Percentiles rank a stretch among this genome's conserved stretches.
These are phyloP conservation scores for Mamestra brassicae DNA, from an alignment of 2,888 invertebrate genomes.

Conservation along the genomic window DNA sequence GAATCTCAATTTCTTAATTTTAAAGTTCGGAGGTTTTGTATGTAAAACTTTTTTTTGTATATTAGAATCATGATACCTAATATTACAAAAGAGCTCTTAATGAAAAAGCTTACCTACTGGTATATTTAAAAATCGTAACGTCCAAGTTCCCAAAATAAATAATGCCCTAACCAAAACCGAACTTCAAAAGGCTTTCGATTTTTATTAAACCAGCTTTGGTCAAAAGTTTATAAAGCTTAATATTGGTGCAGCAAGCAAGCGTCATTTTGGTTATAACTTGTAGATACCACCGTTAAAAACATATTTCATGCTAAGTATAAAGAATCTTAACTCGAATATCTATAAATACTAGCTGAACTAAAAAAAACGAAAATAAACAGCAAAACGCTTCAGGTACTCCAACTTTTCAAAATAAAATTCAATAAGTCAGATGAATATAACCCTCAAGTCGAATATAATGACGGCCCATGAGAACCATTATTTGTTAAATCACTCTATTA, in stretches of 20 bases:
- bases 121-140: too few relatives aligned
- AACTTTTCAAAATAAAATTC: slow-evolving; percentile 48
- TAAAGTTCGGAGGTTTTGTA: background rate
- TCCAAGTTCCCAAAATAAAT: too few relatives aligned
- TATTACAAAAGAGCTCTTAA: background rate
- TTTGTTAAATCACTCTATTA: slow-evolving; percentile 37
- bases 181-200: too few relatives aligned
- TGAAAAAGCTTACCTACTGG: background rate
- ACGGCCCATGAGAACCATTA: slow-evolving; percentile 38
- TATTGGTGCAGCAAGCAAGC: too few relatives aligned
- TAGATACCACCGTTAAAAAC: background rate
- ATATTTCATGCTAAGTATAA: background rate
- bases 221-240: background rate
- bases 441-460: slow-evolving; percentile 23
- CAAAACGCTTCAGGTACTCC: background rate
- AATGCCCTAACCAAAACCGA: too few relatives aligned
- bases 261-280: background rate
- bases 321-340: too few relatives aligned
- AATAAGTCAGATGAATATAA: slow-evolving; percentile 40
- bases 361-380: background rate
- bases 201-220: background rate
- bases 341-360: background rate
- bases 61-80: background rate
- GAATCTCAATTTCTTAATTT: slow-evolving; percentile 15
- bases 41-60: background rate